These are phyloP conservation scores for Antheraea yamamai DNA, from an alignment of 2,888 invertebrate species.

Conservation along the genomic window DNA sequence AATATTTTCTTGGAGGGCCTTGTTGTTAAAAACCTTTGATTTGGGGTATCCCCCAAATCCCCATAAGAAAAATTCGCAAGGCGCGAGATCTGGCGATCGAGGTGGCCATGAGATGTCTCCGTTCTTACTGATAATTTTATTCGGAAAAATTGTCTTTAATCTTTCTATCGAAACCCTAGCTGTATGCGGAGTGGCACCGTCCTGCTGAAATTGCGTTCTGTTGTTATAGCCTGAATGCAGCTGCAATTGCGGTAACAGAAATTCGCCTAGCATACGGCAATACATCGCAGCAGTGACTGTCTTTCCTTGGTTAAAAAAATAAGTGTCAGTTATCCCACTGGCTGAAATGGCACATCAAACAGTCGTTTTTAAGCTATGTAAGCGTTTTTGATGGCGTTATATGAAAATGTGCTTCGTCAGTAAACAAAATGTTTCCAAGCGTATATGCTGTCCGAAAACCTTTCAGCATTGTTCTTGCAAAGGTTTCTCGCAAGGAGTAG, in stretches of 20 bases:
- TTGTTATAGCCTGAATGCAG: too few relatives aligned
- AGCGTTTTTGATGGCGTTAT: neutral
- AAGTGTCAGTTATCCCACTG: neutral
- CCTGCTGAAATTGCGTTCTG: neutral
- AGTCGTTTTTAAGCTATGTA: neutral
- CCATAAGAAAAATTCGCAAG: slow-evolving; percentile 15
- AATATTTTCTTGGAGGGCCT: slow-evolving; percentile 11
- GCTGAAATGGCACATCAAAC: neutral
- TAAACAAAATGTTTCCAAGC: too few relatives aligned
- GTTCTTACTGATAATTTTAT: neutral
- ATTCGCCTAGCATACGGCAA: neutral
- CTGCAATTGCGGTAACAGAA: neutral
- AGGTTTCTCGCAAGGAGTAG: neutral
- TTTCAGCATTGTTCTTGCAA: neutral
- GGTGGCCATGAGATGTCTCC: slow-evolving; percentile 6
- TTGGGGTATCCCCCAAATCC: slow-evolving; percentile 18
- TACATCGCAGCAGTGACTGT: neutral
- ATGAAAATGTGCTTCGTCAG: too few relatives aligned
- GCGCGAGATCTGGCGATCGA: slow-evolving; percentile 1
- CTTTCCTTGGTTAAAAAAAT: neutral
- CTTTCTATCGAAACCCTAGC: neutral
- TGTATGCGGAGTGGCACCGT: neutral
- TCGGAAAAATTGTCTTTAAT: neutral
- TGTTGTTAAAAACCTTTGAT: slow-evolving; percentile 15
- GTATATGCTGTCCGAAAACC: neutral